Evolutionary conservation across 2,888 invertebrate species (phyloP).

Genomic region (Epirrita christyi): DNA sequence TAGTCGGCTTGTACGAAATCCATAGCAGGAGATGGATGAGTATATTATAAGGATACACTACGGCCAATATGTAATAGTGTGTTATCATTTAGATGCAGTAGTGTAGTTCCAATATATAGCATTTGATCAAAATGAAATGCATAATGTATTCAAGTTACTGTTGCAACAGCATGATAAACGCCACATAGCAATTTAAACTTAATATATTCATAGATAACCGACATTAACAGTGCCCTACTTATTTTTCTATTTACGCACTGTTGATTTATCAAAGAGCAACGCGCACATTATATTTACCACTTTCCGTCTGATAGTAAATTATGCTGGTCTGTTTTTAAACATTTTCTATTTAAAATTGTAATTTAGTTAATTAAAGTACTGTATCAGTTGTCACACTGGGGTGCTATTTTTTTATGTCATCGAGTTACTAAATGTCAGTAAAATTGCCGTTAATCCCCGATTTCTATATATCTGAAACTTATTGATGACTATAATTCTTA

Average conservation of each 20-base stretch:
- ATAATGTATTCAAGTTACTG: slow-evolving; percentile 17
- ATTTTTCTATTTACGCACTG: slow-evolving; percentile 32
- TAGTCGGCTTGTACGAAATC: too few relatives aligned
- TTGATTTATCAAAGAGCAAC: slow-evolving; percentile 29
- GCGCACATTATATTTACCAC: slow-evolving; percentile 19
- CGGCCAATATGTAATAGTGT: too few relatives aligned
- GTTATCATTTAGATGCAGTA: too few relatives aligned
- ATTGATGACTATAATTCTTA: too few relatives aligned
- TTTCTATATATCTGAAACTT: too few relatives aligned
- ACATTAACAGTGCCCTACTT: slow-evolving; percentile 27
- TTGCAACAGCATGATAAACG: slow-evolving; percentile 25
- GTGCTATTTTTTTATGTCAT: too few relatives aligned
- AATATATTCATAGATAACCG: slow-evolving; percentile 31
- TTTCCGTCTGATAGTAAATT: slow-evolving; percentile 24
- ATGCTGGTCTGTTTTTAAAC: slow-evolving; percentile 27
- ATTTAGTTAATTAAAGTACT: slow-evolving; percentile 40
- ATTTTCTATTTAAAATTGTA: slow-evolving; percentile 34
- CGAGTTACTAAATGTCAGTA: too few relatives aligned
- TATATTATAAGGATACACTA: too few relatives aligned
- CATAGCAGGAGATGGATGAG: too few relatives aligned
- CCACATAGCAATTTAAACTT: slow-evolving; percentile 28
- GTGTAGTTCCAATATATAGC: neutral
- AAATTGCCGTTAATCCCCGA: too few relatives aligned
- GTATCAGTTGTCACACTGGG: slow-evolving; percentile 36
- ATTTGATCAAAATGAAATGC: slow-evolving; percentile 12